Base-by-base conservation (phyloP, 2,888 invertebrate species). In the Sepiola atlantica region DNA sequence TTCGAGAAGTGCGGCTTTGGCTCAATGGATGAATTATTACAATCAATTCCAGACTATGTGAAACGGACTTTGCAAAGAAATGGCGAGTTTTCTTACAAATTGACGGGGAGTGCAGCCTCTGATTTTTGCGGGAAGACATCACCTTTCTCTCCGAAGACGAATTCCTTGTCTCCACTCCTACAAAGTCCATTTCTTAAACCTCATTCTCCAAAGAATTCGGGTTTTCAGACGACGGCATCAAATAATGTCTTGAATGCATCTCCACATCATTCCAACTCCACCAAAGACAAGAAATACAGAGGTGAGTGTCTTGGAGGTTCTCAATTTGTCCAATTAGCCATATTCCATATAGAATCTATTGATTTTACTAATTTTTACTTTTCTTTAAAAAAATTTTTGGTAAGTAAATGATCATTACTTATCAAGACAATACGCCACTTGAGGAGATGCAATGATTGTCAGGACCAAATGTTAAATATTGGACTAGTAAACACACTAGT, bases 1-100 rank as follows among this genome's bases (percentile, higher is more conserved):
- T 55, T n/a, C 24, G 92, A 92, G 92, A 92, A 92, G 20, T 92
- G 92, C 28, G 92, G 92, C n/a, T 92, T 45, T 55, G 45, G 92
- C 0, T 92, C 92, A 55, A 14, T 92, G 55, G 55, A 92, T 18
- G 92, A 45, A 28, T 18, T 92, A n/a, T 92, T 92, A 92, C 54
- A 92, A 28, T 54, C 92, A 3, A 92, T 92, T 92, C 92, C 92
- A 54, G 92, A 92, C 28, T 18, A 8, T 28, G 54, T 92, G 92
- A 92, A 55, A 55, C 28, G 92, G 54, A 92, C 20, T 45, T 55
- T 35, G n/a, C 54, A 92, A 92, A 92, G n/a, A 55, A 45, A 92
- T 92, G 92, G 92, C 18, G n/a, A 92, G 55, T 35, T 4, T n/a
- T 12, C 20, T n/a, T 92, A 92, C 55, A 54, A 92, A 92, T 28